Evolutionary conservation across 2,797 vertebrate genomes (phyloP), one percentile per base, ranked within the genome.

Genomic region (Anisognathus igniventris): DNA sequence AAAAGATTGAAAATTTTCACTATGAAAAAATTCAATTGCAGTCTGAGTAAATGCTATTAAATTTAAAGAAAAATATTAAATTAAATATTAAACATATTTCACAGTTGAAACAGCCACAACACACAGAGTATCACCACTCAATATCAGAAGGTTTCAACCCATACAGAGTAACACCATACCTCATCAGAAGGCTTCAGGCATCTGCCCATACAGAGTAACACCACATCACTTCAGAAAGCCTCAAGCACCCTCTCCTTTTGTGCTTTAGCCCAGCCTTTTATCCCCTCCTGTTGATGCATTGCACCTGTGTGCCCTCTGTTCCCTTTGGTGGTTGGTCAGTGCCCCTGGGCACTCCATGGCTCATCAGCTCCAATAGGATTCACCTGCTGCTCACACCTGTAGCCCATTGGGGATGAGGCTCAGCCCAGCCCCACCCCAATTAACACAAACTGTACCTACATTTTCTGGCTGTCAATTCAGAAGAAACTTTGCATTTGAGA

Each of bases 141-240:
- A 7, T 25, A 27, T 12, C 56, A 27, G 33, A 27, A 19, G 6
- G 11, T 24, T 27, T 58, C n/a, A 57, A 16, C 14, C 14, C 56
- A 35, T 17, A 25, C 3, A 57, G 5, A 57, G 23, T 24, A 25
- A 35, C 33, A 17, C 15, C 56, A 24, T 7, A 10, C 9, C 22
- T 16, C 23, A 17, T 25, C 57, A 35, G 15, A 57, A 17, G 7
- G 54, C n/a, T 35, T 16, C 27, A 54, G 13, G 51, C 9, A 2
- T 22, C 30, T 13, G 2, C 24, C 7, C 33, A 19, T 6, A 19
- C 11, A 58, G 8, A 27, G 5, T 9, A 20, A 37, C 57, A 37
- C 0, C 25, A 13, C 8, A 2, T 6, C 16, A 58, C 35, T 20
- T 2, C 25, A 37, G 8, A 37, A 19, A 5, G 8, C 12, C 27